These are phyloP conservation scores for Meloidogyne floridensis DNA, from an alignment of 1,140 invertebrate genomes.

Conservation along the genomic window DNA sequence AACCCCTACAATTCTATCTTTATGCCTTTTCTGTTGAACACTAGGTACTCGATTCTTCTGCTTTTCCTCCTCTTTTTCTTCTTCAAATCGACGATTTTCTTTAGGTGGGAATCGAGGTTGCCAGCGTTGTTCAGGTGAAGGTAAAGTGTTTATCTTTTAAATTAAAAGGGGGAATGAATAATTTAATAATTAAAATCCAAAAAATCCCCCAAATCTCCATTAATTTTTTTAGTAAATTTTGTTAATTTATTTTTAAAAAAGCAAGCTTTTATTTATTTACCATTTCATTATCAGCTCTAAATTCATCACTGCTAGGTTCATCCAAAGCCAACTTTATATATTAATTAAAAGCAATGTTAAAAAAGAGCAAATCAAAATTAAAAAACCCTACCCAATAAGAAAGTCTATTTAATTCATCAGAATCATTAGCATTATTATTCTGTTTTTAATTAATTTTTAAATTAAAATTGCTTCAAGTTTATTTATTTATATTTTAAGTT, in stretches of 20 bases:
- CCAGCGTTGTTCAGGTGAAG: not conserved
- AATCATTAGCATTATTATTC: not conserved
- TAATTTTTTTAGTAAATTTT: no score
- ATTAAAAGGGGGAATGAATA: not conserved
- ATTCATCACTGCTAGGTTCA: conserved; percentile 11
- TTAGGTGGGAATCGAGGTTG: not conserved
- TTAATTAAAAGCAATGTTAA: not conserved
- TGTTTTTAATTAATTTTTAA: no score
- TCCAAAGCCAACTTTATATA: conserved; percentile 25
- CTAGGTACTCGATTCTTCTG: not conserved
- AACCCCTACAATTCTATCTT: conserved; percentile 30
- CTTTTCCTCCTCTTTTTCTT: conserved; percentile 16
- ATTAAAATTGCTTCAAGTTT: no score
- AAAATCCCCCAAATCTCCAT: not conserved
- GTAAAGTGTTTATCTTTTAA: not conserved
- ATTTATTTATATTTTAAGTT: no score
- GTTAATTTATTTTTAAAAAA: not conserved
- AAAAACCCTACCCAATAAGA: conserved; percentile 26
- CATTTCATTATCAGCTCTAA: not conserved
- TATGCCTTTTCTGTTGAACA: conserved; percentile 24
- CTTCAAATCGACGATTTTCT: not conserved
- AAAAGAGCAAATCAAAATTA: not conserved
- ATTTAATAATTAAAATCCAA: not conserved
- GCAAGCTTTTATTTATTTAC: not conserved
- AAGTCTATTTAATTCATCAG: conserved; percentile 19